Base-by-base conservation (phyloP, 2,797 vertebrate species). In the Schizothorax lantsangensis region DNA sequence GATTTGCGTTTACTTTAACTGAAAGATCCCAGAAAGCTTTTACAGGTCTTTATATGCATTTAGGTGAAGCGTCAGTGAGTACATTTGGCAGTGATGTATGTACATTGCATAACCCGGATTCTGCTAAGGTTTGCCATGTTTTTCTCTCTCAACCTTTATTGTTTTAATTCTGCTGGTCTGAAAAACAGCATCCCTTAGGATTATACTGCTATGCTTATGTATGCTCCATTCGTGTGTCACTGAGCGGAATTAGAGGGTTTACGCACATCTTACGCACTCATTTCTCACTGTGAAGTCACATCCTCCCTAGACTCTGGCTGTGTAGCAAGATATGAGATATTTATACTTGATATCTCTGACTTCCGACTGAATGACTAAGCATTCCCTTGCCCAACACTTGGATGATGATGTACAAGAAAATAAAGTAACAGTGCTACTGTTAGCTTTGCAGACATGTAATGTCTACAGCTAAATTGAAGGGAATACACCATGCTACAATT, bases 221-320 rank as follows among this genome's bases (percentile, higher is more conserved):
- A 43, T 68, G 33, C 36, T 84, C 23, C 4, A 17, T 57, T 79
- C 47, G 36, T 59, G 40, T 84, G 83, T 79, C 47, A 38, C 59
- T 19, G 82, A 74, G 38, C 2, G 36, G 66, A 85, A 72, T 80
- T 57, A n/a, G 23, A 85, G n/a, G 36, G 43, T 43, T 79, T 79
- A 72, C 30, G 45, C 80, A 81, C 30, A 69, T 68, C 30, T 84
- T 52, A 84, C 57, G 38, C 33, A 57, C 54, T 62, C 78, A 47
- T 38, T 17, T 64, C 23, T 68, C 11, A 5, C 10, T 33, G 14
- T 54, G 14, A 84, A 14, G 33, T 54, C 36, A 79, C 62, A 45
- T 85, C 17, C 64, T 47, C 17, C 33, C n/a, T 15, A 36, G 19
- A 49, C n/a, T 30, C 38, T 14, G 40, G n/a, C 26, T 66, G 15